Evolutionary conservation across 2,113 vertebrate genomes (phyloP).

Genomic region (Onychostruthus taczanowskii): DNA sequence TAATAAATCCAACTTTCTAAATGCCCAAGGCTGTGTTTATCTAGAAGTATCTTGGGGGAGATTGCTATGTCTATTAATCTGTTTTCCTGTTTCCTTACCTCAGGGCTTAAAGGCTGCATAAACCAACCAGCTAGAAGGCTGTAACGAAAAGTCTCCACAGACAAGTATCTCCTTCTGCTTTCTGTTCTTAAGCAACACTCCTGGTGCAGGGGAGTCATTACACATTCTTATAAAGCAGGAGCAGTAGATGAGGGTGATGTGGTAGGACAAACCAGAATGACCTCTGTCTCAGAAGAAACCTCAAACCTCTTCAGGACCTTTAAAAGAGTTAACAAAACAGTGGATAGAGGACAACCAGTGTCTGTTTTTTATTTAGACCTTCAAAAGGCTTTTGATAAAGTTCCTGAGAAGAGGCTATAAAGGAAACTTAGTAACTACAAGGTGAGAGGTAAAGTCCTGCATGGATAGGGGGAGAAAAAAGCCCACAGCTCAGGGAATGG

Average conservation of each 20-base stretch:
- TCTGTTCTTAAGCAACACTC: constrained; percentile 13
- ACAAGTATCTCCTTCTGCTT: constrained; percentile 18
- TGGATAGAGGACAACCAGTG: constrained; percentile 16
- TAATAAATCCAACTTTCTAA: constrained; percentile 68
- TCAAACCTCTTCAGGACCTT: constrained; percentile 19
- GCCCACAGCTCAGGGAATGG: background rate
- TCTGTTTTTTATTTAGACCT: constrained; percentile 35
- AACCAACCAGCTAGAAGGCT: constrained; percentile 36
- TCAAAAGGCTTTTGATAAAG: constrained; percentile 41
- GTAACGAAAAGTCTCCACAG: constrained; percentile 39
- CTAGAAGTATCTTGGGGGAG: constrained; percentile 65
- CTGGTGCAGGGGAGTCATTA: background rate
- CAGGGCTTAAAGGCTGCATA: constrained; percentile 50
- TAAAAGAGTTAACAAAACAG: constrained; percentile 20
- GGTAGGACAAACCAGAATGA: constrained; percentile 4
- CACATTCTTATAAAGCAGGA: background rate
- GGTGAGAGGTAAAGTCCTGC: constrained; percentile 31
- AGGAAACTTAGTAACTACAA: constrained; percentile 8
- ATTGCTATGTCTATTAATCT: constrained; percentile 64
- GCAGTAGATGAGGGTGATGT: background rate
- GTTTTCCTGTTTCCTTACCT: constrained; percentile 69
- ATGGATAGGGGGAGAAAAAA: background rate
- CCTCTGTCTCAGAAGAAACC: constrained; percentile 14
- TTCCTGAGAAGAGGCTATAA: constrained; percentile 28
- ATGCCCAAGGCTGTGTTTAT: constrained; percentile 70